A percentile compares a stretch with the other conserved stretches of the same genome.
These are phyloP conservation scores for Barbus barbus DNA, from an alignment of 2,113 vertebrate species.

Conservation along the genomic window DNA sequence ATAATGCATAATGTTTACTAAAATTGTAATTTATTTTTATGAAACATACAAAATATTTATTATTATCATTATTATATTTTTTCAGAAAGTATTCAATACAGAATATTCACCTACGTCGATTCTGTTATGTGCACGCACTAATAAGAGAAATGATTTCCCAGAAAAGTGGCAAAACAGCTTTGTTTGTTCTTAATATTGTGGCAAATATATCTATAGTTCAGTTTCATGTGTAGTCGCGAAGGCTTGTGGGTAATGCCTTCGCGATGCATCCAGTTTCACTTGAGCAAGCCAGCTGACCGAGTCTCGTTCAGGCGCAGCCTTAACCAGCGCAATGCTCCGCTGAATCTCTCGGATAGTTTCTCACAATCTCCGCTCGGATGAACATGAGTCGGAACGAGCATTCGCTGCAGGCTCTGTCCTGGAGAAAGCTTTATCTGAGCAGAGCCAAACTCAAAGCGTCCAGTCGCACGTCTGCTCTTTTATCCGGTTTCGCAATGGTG, in stretches of 20 bases:
- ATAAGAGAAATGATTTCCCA: neutral
- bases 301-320: neutral
- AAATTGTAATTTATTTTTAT: too few relatives aligned
- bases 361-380: neutral
- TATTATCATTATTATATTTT: neutral
- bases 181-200: neutral
- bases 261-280: constrained; percentile 37
- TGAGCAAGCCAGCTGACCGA: constrained; percentile 5
- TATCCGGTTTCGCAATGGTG: constrained; percentile 98
- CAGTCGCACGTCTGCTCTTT: constrained; percentile 91
- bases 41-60: too few relatives aligned
- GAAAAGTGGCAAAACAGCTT: neutral
- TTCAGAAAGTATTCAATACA: neutral
- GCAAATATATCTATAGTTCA: neutral
- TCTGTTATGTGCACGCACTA: neutral
- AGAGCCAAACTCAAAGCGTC: constrained; percentile 95
- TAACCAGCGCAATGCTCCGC: neutral
- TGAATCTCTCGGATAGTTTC: neutral
- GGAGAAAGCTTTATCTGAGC: constrained; percentile 96
- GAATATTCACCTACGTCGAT: neutral
- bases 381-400: constrained; percentile 93
- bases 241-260: constrained; percentile 71
- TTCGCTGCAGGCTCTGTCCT: constrained; percentile 95
- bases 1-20: too few relatives aligned
- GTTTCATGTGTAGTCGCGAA: constrained; percentile 51